A percentile compares a stretch with the other conserved stretches of the same genome.
Evolutionary conservation across 2,113 vertebrate species (phyloP).

Genomic region (Leptobrachium leishanense): DNA sequence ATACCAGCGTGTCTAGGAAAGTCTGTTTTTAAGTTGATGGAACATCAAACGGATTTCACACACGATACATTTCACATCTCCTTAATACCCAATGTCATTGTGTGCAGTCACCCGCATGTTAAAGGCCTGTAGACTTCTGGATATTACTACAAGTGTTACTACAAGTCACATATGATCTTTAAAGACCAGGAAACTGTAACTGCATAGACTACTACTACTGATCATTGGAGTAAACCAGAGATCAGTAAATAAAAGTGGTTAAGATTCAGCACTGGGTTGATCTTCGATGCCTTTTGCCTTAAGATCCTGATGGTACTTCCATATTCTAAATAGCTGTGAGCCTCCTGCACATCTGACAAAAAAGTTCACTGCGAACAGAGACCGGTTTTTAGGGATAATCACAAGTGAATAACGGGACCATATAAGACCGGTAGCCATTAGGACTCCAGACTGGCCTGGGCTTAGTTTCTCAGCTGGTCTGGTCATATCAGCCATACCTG

Average conservation of each 20-base stretch:
- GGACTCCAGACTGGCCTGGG: conserved; percentile 84
- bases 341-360: conserved; percentile 87
- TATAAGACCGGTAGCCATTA: conserved; percentile 95
- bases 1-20: too few relatives aligned
- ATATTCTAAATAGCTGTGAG: conserved; percentile 91
- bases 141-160: too few relatives aligned
- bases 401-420: conserved; percentile 98
- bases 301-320: conserved; percentile 71
- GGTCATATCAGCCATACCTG: conserved; percentile 92
- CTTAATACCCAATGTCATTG: too few relatives aligned
- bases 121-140: too few relatives aligned
- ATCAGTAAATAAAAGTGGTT: background rate
- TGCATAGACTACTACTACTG: too few relatives aligned
- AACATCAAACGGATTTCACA: too few relatives aligned
- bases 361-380: conserved; percentile 95
- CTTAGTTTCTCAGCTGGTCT: conserved; percentile 96
- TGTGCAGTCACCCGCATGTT: too few relatives aligned
- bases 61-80: too few relatives aligned
- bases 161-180: too few relatives aligned
- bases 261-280: background rate
- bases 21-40: too few relatives aligned
- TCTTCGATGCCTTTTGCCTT: conserved; percentile 14
- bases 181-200: too few relatives aligned
- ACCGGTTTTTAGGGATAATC: conserved; percentile 98
- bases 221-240: too few relatives aligned